Conservation (phyloP, 2,113 vertebrate genomes). For the human region DNA sequence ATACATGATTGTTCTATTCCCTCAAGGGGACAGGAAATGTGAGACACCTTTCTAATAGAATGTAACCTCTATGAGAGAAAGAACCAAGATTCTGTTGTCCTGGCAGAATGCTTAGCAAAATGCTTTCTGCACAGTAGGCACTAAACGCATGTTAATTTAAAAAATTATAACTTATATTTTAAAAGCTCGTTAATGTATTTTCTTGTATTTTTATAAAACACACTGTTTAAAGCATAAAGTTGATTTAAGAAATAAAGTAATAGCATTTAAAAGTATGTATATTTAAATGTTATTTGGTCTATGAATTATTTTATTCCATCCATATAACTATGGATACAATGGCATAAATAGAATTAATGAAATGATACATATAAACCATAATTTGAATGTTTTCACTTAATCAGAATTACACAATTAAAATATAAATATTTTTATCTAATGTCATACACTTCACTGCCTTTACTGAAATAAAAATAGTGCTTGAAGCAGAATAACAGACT, state of each 20-base stretch:
- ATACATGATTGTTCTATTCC: background rate
- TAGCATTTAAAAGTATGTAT: background rate
- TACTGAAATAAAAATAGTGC: constrained; percentile 49
- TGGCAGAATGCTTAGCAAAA: background rate
- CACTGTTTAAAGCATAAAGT: background rate
- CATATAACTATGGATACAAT: background rate
- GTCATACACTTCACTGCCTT: constrained; percentile 40
- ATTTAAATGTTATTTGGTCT: background rate
- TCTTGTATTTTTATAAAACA: background rate
- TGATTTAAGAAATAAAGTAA: background rate
- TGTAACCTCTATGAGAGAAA: background rate
- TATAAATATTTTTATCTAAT: constrained; percentile 53
- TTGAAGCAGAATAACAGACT: constrained; percentile 63
- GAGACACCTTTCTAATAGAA: background rate
- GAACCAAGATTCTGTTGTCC: background rate
- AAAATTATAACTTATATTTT: background rate
- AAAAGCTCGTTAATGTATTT: background rate
- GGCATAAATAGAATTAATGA: constrained; percentile 22
- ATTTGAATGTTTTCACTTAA: background rate
- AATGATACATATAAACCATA: background rate
- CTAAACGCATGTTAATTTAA: background rate
- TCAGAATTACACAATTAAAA: constrained; percentile 19
- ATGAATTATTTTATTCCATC: background rate
- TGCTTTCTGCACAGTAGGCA: background rate
- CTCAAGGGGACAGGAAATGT: background rate